These are phyloP conservation scores for Brachionus koreanus DNA, from an alignment of 1,140 invertebrate genomes.

Conservation along the genomic window DNA sequence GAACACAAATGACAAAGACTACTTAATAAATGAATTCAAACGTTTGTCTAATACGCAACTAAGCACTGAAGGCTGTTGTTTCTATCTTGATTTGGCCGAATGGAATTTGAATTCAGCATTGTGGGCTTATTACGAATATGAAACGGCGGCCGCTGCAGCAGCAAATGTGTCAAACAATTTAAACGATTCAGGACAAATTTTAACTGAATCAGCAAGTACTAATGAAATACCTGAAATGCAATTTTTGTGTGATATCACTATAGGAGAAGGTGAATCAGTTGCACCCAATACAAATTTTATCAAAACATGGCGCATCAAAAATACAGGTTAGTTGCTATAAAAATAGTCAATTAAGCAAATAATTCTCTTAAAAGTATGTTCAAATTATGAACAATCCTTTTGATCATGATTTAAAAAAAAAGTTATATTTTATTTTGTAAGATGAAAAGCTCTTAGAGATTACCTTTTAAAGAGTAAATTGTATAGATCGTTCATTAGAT, in stretches of 20 bases:
- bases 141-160: constrained; percentile 59
- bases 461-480: no score
- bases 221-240: constrained; percentile 69
- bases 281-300: constrained; percentile 69
- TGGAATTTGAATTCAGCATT: constrained; percentile 85
- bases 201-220: not conserved
- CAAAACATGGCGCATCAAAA: constrained; percentile 76
- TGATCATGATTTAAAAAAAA: not conserved
- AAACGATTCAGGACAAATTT: not conserved
- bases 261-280: constrained; percentile 71
- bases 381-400: no score
- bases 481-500: not conserved
- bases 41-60: constrained; percentile 16
- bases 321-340: constrained; percentile 65
- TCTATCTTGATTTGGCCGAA: constrained; percentile 33
- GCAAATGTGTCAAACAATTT: constrained; percentile 51
- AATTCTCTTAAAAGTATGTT: no score
- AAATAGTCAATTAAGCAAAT: not conserved
- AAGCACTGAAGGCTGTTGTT: constrained; percentile 28
- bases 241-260: constrained; percentile 71
- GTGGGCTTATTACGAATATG: constrained; percentile 87
- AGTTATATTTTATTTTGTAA: not conserved
- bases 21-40: constrained; percentile 39
- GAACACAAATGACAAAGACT: constrained; percentile 34
- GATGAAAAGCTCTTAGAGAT: not conserved